Conservation (phyloP, 2,113 vertebrate genomes). For the Motacilla tschutschensis region DNA sequence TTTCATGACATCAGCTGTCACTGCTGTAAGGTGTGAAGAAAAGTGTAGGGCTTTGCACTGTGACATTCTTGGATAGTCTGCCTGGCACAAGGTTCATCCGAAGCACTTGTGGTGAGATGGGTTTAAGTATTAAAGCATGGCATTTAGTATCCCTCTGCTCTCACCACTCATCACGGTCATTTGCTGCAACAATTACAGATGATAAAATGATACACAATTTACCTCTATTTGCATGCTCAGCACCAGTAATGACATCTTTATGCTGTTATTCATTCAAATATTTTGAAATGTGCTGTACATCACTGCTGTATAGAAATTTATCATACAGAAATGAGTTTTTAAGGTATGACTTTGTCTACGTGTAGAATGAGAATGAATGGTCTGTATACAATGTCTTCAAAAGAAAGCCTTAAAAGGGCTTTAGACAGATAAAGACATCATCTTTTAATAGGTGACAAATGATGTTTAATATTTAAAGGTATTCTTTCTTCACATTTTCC, state of each 20-base stretch:
- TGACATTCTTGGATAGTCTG: not conserved
- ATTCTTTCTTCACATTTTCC: not conserved
- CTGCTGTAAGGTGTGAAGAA: not conserved
- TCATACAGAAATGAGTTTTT: not conserved
- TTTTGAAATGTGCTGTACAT: not conserved
- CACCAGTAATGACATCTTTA: not conserved
- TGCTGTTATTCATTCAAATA: not conserved
- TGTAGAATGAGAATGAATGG: not conserved
- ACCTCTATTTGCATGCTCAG: not conserved
- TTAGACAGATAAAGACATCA: not conserved
- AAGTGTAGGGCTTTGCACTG: not conserved
- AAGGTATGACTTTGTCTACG: not conserved
- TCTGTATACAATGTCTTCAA: not conserved
- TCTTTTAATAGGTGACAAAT: not conserved
- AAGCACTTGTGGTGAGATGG: accelerated
- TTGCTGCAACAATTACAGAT: not conserved
- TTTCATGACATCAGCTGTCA: not conserved
- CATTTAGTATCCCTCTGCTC: not conserved
- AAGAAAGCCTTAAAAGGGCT: not conserved
- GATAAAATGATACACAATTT: not conserved
- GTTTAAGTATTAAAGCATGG: not conserved
- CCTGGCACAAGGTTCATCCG: not conserved
- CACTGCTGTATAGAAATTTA: not conserved
- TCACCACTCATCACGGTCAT: not conserved
- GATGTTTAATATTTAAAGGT: not conserved